phyloP scores from a whole-genome alignment of 2,113 vertebrate species.

The Geococcyx californianus region DNA sequence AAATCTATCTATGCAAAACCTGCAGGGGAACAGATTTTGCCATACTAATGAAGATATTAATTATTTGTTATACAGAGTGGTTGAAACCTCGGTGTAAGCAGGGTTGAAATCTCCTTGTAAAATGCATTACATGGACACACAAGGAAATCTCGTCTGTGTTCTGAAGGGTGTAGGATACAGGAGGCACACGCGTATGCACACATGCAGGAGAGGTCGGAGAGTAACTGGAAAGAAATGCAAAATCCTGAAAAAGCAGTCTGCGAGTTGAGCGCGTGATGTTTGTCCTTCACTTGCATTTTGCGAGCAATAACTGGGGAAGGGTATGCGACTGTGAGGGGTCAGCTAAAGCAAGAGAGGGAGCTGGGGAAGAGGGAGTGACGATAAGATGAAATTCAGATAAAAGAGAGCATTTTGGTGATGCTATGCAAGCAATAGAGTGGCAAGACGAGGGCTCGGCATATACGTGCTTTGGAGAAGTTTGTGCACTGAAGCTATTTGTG shows the following conservation, averaged over 20 bases:
- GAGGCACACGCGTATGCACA: background rate
- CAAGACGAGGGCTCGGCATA: background rate
- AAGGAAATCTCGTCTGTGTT: accelerated
- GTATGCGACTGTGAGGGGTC: background rate
- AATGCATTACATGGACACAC: background rate
- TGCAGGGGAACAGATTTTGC: background rate
- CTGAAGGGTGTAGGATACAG: background rate
- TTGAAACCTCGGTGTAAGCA: background rate
- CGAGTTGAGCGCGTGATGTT: background rate
- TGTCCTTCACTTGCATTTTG: background rate
- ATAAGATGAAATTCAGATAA: background rate
- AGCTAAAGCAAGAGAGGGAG: background rate
- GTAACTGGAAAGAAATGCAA: background rate
- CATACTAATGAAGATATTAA: background rate
- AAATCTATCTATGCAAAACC: background rate
- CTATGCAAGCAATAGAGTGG: background rate
- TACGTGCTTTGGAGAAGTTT: constrained; percentile 38
- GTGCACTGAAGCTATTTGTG: constrained; percentile 48
- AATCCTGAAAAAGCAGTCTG: background rate
- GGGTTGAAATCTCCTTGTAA: background rate
- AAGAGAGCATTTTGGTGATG: background rate
- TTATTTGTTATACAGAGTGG: background rate
- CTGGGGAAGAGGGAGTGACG: background rate
- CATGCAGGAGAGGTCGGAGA: background rate
- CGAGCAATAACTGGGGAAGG: background rate